Percentiles rank a stretch among this genome's conserved stretches.
phyloP scores from a whole-genome alignment of 2,888 invertebrate species.

The Limnephilus marmoratus region DNA sequence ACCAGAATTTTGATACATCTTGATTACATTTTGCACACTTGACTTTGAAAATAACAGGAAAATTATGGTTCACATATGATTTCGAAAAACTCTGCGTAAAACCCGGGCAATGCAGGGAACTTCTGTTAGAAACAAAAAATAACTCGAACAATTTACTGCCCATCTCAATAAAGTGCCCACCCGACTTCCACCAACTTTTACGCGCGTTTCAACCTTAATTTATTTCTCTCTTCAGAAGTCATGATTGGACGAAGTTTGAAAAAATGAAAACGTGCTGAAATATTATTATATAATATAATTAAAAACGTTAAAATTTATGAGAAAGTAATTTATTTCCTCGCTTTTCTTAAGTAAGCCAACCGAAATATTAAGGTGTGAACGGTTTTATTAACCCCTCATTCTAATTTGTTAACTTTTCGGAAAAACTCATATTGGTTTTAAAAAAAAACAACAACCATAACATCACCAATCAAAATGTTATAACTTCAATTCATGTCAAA shows the following conservation, averaged over 20 bases:
- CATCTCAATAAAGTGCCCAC: background rate
- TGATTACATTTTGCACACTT: too few relatives aligned
- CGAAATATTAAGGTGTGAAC: background rate
- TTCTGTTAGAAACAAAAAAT: background rate
- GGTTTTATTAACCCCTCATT: background rate
- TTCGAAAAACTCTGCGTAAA: too few relatives aligned
- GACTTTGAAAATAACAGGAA: too few relatives aligned
- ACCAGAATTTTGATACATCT: too few relatives aligned
- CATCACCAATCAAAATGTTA: too few relatives aligned
- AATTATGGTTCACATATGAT: too few relatives aligned
- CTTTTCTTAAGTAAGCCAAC: background rate
- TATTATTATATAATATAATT: background rate
- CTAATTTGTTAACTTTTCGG: too few relatives aligned
- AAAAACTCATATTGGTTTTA: too few relatives aligned
- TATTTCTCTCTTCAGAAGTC: background rate
- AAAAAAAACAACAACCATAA: too few relatives aligned
- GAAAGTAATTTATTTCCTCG: background rate
- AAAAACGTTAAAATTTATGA: background rate
- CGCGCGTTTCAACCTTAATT: background rate
- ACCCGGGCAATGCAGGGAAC: background rate
- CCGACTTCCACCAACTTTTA: background rate
- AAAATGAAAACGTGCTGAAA: background rate
- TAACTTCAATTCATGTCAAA: too few relatives aligned
- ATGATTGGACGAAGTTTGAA: background rate
- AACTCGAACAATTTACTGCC: background rate